Evolutionary conservation across 1,140 invertebrate genomes (phyloP), one percentile per base, ranked within the genome.

Genomic region (Listronotus bonariensis): DNA sequence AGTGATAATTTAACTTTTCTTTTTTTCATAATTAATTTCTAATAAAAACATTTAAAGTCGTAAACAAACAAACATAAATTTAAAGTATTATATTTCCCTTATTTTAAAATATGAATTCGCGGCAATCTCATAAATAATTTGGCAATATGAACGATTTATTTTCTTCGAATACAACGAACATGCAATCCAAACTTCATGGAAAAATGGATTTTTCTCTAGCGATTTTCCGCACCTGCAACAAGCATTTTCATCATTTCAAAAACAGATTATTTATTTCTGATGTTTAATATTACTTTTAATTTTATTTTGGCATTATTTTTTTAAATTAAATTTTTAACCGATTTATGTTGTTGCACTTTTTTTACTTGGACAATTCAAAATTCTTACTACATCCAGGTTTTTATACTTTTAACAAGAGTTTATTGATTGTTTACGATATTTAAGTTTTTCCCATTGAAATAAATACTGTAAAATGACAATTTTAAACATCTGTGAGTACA

Each of bases 201-300:
- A 59, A 59, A 59, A 10, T 17, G 45, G 34, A 10, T 38, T 51
- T 45, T 60, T 14, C 31, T n/a, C 20, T n/a, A 15, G 20, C 41
- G 26, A 41, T 34, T 26, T 58, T 45, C n/a, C 31, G 12, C 55
- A 58, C 55, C 55, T 58, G 55, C 55, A 58, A 26, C 55, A 26
- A 20, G 55, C 55, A 12, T 60, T 49, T 60, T 26, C 45, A 60
- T 51, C 57, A 48, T 58, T 58, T 58, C 55, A 58, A 48, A 48
- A 58, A 43, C 55, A 58, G 36, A 15, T 40, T 32, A 31, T 20
- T 58, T 40, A 48, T 46, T 58, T 58, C 43, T 14, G 11, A 40
- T 26, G 40, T 46, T 58, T 58, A 26, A 26, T 26, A 26, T 26
- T 5, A 3, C 5, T 26, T 26, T 5, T 5, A 26, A 3, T 26